Evolutionary conservation across 2,888 invertebrate genomes (phyloP).

Genomic region (Melanostoma scalare): DNA sequence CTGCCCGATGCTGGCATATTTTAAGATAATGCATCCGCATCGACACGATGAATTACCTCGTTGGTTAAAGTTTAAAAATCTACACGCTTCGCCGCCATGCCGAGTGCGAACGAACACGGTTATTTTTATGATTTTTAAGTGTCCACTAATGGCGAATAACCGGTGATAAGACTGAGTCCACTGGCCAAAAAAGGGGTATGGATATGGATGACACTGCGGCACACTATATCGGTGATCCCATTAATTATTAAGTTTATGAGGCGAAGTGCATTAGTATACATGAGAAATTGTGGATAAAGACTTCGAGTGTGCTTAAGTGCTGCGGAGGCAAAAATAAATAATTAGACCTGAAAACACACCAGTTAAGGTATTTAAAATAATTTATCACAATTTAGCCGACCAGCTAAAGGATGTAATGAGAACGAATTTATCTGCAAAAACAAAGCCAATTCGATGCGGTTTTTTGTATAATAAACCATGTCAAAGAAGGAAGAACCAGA

Average conservation of each 20-base stretch:
- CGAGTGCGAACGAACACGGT: slow-evolving; percentile 64
- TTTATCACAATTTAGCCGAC: slow-evolving; percentile 28
- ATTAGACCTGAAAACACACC: slow-evolving; percentile 48
- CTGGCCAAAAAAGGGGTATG: neutral
- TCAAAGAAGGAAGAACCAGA: too few species aligned
- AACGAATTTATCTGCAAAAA: neutral
- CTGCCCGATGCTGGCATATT: slow-evolving; percentile 37
- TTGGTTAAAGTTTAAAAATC: slow-evolving; percentile 31
- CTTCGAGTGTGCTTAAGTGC: slow-evolving; percentile 6
- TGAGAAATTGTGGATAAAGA: neutral
- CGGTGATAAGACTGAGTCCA: slow-evolving; percentile 47
- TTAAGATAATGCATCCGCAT: slow-evolving; percentile 59
- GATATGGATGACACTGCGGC: neutral
- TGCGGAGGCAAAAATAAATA: slow-evolving; percentile 51
- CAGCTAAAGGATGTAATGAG: too few species aligned
- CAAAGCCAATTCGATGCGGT: neutral
- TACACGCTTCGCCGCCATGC: slow-evolving; percentile 15
- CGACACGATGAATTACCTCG: slow-evolving; percentile 62
- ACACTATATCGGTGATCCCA: slow-evolving; percentile 54
- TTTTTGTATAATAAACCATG: too few species aligned
- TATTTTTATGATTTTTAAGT: slow-evolving; percentile 70
- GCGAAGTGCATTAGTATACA: slow-evolving; percentile 56
- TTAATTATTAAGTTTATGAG: slow-evolving; percentile 61
- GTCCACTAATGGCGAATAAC: slow-evolving; percentile 67
- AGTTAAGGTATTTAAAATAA: slow-evolving; percentile 34